Percentiles rank a stretch among this genome's conserved stretches.
phyloP scores from a whole-genome alignment of 2,888 invertebrate genomes.

The Drosophila fulvimacula region DNA sequence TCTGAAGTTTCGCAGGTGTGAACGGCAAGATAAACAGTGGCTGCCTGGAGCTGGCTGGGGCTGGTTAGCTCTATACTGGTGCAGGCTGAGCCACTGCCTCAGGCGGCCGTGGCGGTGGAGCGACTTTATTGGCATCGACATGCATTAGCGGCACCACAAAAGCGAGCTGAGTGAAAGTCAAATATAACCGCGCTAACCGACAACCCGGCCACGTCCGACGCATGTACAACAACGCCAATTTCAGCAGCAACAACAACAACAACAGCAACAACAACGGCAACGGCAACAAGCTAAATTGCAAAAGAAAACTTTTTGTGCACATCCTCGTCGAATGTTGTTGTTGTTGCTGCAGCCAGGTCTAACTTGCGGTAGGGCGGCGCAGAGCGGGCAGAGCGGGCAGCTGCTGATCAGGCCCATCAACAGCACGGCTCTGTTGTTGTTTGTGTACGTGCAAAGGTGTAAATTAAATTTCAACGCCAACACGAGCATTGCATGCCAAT shows the following conservation, averaged over 20 bases:
- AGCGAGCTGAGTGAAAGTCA: slow-evolving; percentile 68
- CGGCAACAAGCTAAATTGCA: slow-evolving; percentile 75
- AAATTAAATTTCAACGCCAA: slow-evolving; percentile 74
- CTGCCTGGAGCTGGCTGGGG: neutral
- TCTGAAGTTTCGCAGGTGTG: slow-evolving; percentile 74
- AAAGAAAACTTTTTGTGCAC: slow-evolving; percentile 75
- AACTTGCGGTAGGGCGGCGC: neutral
- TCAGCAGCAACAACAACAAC: slow-evolving; percentile 46
- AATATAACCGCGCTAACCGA: slow-evolving; percentile 64
- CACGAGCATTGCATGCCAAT: slow-evolving; percentile 64
- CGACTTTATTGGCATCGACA: slow-evolving; percentile 73
- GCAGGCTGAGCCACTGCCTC: slow-evolving; percentile 10
- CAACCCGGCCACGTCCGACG: slow-evolving; percentile 63
- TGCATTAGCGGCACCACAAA: slow-evolving; percentile 76
- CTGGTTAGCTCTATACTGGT: neutral
- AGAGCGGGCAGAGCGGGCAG: slow-evolving; percentile 1
- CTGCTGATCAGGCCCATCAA: slow-evolving; percentile 62
- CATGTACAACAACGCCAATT: slow-evolving; percentile 59
- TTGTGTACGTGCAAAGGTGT: slow-evolving; percentile 77
- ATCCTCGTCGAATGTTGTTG: slow-evolving; percentile 30
- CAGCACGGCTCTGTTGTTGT: slow-evolving; percentile 42
- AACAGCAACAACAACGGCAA: slow-evolving; percentile 22
- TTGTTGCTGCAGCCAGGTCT: slow-evolving; percentile 24
- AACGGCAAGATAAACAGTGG: slow-evolving; percentile 75
- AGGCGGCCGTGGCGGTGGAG: slow-evolving; percentile 13